Conservation (phyloP, 2,113 vertebrate genomes). For the Lynx canadensis region DNA sequence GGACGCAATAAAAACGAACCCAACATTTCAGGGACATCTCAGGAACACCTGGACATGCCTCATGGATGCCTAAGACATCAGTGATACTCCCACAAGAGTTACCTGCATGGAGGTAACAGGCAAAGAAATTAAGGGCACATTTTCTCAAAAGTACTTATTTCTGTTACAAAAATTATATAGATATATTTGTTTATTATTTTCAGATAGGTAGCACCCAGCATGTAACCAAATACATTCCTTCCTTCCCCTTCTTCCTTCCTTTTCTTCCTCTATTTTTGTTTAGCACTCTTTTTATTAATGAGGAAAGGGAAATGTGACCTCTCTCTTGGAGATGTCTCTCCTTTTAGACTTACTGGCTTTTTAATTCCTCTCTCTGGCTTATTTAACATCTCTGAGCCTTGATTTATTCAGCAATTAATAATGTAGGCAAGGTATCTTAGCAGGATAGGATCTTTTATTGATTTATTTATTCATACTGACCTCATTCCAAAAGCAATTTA, state of each 20-base stretch:
- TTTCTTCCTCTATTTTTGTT: background rate
- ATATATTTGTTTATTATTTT: background rate
- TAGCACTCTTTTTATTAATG: background rate
- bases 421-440: background rate
- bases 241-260: background rate
- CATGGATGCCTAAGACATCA: background rate
- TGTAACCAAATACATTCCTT: background rate
- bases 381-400: background rate
- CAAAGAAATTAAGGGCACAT: background rate
- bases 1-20: background rate
- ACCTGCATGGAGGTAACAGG: background rate
- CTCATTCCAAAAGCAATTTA: background rate
- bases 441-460: background rate
- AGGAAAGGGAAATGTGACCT: constrained; percentile 12
- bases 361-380: background rate
- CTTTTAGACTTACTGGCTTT: background rate
- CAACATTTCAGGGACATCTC: background rate
- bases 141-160: background rate
- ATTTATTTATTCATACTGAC: background rate
- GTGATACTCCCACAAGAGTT: background rate
- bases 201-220: background rate
- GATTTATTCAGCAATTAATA: constrained; percentile 5
- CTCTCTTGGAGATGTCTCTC: background rate
- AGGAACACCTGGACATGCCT: background rate
- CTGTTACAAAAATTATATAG: background rate